A percentile compares a stretch with the other conserved stretches of the same genome.
These are phyloP conservation scores for Okapia johnstoni DNA, from an alignment of 2,113 vertebrate species.

Conservation along the genomic window DNA sequence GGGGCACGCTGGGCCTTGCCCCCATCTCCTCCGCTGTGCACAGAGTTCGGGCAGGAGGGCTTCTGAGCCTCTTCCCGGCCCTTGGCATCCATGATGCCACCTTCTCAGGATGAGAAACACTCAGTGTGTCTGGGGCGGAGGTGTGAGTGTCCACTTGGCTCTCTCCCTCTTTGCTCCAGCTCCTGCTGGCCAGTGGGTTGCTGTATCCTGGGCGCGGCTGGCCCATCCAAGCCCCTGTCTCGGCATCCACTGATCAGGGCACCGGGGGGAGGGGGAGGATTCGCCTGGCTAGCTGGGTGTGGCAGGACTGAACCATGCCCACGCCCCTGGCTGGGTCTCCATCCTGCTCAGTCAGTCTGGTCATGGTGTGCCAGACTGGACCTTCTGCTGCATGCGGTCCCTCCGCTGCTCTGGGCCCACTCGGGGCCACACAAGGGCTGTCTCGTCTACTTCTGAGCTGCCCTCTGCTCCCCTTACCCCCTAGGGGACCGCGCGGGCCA, in stretches of 20 bases:
- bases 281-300: slow-evolving; percentile 31
- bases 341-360: slow-evolving; percentile 22
- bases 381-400: not conserved
- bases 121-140: not conserved
- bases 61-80: not conserved
- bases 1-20: accelerated
- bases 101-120: not conserved
- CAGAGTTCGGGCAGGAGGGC: not conserved
- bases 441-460: not conserved
- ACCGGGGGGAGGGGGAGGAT: slow-evolving; percentile 46
- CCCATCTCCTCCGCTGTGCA: not conserved
- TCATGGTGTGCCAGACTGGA: slow-evolving; percentile 55
- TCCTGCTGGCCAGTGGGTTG: not conserved
- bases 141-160: accelerated
- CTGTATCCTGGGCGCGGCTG: slow-evolving; percentile 3
- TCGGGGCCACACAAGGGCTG: not conserved
- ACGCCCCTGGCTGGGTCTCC: slow-evolving; percentile 63
- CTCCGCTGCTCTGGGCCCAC: too few species aligned
- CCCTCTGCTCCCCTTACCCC: accelerated
- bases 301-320: slow-evolving; percentile 63
- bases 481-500: not conserved
- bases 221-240: not conserved
- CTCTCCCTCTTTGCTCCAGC: not conserved
- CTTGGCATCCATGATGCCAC: accelerated
- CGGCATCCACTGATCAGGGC: not conserved